Conservation (phyloP, 2,888 invertebrate genomes). For the Folsomia manolachei region DNA sequence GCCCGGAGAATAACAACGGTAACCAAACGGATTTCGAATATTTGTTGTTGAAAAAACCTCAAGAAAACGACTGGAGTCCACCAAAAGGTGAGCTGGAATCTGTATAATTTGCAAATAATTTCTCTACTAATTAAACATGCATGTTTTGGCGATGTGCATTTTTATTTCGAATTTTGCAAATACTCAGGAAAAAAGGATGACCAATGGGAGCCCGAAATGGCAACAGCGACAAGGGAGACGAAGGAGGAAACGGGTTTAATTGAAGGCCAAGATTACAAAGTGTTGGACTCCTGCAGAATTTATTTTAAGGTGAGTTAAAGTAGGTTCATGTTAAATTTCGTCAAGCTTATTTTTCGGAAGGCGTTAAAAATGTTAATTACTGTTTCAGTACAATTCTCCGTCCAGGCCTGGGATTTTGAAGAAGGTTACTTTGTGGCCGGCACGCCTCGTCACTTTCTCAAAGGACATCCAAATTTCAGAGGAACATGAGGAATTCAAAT, state of each 20-base stretch:
- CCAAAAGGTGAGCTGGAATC: constrained; percentile 19
- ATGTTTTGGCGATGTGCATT: no score
- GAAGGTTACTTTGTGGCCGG: constrained; percentile 16
- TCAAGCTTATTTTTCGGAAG: neutral
- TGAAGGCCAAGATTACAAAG: constrained; percentile 11
- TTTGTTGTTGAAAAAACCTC: constrained; percentile 7
- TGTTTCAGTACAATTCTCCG: constrained; percentile 6
- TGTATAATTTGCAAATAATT: neutral
- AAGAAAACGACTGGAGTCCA: constrained; percentile 11
- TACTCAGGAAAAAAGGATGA: constrained; percentile 1
- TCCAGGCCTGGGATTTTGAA: neutral
- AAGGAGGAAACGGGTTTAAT: constrained; percentile 16
- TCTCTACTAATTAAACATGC: neutral
- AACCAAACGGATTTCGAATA: neutral
- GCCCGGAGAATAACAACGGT: neutral
- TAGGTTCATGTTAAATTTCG: neutral
- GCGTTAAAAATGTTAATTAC: no score
- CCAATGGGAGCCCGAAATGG: constrained; percentile 10
- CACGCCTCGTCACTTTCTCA: neutral
- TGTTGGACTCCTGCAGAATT: constrained; percentile 9
- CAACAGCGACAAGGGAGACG: constrained; percentile 11
- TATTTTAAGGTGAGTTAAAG: constrained; percentile 13
- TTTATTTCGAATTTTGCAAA: no score
- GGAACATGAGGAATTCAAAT: constrained; percentile 11
- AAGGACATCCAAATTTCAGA: constrained; percentile 14